phyloP scores from a whole-genome alignment of 2,888 invertebrate species.

The Candidula unifasciata region DNA sequence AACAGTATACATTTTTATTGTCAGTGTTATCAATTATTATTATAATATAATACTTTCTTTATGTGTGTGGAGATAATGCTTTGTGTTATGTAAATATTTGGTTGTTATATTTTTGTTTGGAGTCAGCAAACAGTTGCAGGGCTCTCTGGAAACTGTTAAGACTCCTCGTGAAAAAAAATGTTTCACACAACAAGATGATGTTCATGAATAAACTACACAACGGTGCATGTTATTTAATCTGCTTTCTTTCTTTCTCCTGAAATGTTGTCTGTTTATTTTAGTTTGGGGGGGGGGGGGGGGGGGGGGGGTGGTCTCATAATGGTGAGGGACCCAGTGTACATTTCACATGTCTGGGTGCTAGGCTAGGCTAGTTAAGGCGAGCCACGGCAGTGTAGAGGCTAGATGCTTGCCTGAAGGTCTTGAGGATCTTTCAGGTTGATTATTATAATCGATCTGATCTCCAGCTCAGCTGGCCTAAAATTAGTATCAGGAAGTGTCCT shows the following conservation, averaged over 20 bases:
- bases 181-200: constrained; percentile 28
- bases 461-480: no score
- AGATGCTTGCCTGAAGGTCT: no score
- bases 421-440: no score
- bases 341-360: no score
- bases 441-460: no score
- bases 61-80: constrained; percentile 29
- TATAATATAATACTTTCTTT: constrained; percentile 17
- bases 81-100: constrained; percentile 40
- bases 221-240: neutral
- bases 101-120: constrained; percentile 27
- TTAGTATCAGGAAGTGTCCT: no score
- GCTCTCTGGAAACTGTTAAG: neutral
- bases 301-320: no score
- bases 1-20: constrained; percentile 36
- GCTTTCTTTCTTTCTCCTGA: neutral
- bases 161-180: constrained; percentile 30
- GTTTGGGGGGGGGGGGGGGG: no score
- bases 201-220: constrained; percentile 31
- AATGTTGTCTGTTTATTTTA: neutral
- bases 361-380: no score
- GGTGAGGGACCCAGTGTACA: no score
- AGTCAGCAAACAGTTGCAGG: constrained; percentile 30
- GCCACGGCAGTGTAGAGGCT: no score
- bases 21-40: constrained; percentile 43